Percentiles rank a stretch among this genome's conserved stretches.
These are phyloP conservation scores for Tragelaphus scriptus DNA, from an alignment of 2,113 vertebrate genomes.

Conservation along the genomic window DNA sequence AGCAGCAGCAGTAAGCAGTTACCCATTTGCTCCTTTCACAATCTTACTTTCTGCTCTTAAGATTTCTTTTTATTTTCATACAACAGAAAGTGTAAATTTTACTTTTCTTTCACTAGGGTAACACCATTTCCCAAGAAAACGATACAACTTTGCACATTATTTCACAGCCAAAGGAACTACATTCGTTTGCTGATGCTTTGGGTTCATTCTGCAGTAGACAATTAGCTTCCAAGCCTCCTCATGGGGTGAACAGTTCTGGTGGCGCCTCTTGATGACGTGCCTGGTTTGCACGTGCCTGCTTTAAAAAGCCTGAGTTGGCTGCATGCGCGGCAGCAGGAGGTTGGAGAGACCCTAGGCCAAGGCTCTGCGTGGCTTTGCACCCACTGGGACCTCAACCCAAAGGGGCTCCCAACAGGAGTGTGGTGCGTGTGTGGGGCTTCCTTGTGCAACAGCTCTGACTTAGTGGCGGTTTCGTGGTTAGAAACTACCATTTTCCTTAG, in stretches of 20 bases:
- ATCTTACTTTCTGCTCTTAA: background rate
- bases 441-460: slow-evolving; percentile 46
- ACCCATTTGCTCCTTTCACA: background rate
- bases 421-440: slow-evolving; percentile 17
- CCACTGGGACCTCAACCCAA: rapidly evolving
- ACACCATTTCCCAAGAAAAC: background rate
- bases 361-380: background rate
- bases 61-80: background rate
- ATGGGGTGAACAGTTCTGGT: slow-evolving; percentile 87
- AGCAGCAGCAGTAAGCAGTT: too few relatives aligned
- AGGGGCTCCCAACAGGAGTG: slow-evolving; percentile 23
- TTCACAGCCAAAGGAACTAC: background rate
- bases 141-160: background rate
- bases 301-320: slow-evolving; percentile 81
- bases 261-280: slow-evolving; percentile 78
- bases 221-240: slow-evolving; percentile 64
- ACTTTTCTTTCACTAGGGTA: background rate
- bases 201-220: background rate
- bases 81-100: background rate
- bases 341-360: slow-evolving; percentile 31
- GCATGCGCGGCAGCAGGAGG: slow-evolving; percentile 41
- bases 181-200: background rate
- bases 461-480: slow-evolving; percentile 68
- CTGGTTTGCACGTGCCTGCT: slow-evolving; percentile 80
- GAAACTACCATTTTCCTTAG: slow-evolving; percentile 69